Base-by-base conservation (phyloP, 2,888 invertebrate genomes). In the Suillia variegata region DNA sequence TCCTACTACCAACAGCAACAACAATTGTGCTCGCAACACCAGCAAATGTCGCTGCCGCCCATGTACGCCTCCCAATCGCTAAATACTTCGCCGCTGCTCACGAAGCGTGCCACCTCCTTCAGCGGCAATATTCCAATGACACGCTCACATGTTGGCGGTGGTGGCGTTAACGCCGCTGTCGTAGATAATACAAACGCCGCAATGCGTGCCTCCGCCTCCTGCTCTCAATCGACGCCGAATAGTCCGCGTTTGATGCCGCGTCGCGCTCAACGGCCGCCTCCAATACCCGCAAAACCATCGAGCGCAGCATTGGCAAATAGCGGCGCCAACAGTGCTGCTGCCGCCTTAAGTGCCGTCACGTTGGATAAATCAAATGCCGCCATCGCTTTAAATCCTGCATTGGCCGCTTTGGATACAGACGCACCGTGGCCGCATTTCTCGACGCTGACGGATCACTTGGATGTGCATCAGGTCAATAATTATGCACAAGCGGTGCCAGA, bases 241-340 rank as follows among this genome's bases (percentile, higher is more conserved):
- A 91, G 91, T 75, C 91, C 91, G 21, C 85, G 90, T 62, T 82
- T 91, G 64, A 77, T 90, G 84, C 88, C 88, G 52, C 84, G 87
- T 59, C 81, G 86, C 68, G 78, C 84, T 69, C 84, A 86, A 58
- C 77, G 78, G 26, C 78, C 80, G 31, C 80, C 83, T 50, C 77
- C 81, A n/a, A 76, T 80, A 68, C 77, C 80, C 15, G 74, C 79
- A 21, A 74, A 79, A 64, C 74, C 78, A 6, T 67, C 70, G 65
- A 64, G 70, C 34, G 68, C 70, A 50, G 58, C 68, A 61, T 67
- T 73, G 67, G 68, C 70, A 59, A n/a, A n/a, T n/a, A 71, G 65
- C 12, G 12, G 34, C 15, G 55, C 45, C 18, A 42, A 2, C 20
- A 21, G 12, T 1, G 38, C 45, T 24, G 34, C 42, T 38, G 31